A percentile compares a stretch with the other conserved stretches of the same genome.
Evolutionary conservation across 2,888 invertebrate genomes (phyloP).

Genomic region (Megaustenia siamemsis): DNA sequence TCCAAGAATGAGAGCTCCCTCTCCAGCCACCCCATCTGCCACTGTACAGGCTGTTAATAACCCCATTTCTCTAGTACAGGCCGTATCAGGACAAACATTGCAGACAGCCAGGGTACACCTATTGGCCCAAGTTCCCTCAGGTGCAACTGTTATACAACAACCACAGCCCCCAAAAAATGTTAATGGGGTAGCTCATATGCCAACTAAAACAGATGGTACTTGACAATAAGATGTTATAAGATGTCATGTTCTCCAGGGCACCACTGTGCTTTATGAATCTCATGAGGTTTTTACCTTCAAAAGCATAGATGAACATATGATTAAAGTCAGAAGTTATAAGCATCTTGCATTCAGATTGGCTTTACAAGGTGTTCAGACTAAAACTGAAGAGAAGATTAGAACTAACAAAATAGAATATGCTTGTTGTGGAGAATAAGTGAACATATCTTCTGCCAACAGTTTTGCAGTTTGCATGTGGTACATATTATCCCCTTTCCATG

Average conservation of each 20-base stretch:
- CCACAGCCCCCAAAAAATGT: constrained; percentile 40
- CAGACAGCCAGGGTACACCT: constrained; percentile 48
- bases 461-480: neutral
- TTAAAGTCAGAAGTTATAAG: neutral
- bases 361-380: too few relatives aligned
- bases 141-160: constrained; percentile 40
- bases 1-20: constrained; percentile 31
- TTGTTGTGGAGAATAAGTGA: neutral
- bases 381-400: neutral
- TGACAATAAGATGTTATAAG: constrained; percentile 4
- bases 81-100: constrained; percentile 28
- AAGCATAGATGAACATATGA: neutral
- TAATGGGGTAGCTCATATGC: constrained; percentile 37
- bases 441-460: neutral
- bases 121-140: constrained; percentile 48
- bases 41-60: constrained; percentile 35
- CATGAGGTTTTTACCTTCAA: neutral
- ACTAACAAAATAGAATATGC: neutral
- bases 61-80: constrained; percentile 49
- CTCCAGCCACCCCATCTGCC: constrained; percentile 34
- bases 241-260: neutral
- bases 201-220: constrained; percentile 48
- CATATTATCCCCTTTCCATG: neutral
- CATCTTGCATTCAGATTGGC: neutral
- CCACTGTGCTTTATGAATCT: constrained; percentile 8